phyloP scores from a whole-genome alignment of 23 tunicate genomes.

The Halocynthia roretzi region DNA sequence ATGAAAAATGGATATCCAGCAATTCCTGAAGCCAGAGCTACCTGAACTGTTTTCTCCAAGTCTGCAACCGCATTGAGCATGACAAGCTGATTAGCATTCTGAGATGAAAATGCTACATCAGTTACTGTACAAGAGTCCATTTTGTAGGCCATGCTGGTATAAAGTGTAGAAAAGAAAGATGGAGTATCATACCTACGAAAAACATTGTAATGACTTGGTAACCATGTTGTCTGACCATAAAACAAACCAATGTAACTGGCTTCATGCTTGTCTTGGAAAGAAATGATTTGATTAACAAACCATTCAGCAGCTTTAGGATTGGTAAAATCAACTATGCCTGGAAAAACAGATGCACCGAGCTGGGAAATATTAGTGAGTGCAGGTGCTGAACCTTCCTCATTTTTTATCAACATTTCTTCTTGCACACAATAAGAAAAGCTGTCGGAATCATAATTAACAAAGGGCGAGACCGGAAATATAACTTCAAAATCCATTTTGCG shows the following conservation, averaged over 20 bases:
- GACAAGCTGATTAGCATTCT: constrained; percentile 38
- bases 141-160: constrained; percentile 23
- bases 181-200: constrained; percentile 30
- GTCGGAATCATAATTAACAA: constrained; percentile 45
- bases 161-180: constrained; percentile 50
- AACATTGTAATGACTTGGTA: constrained; percentile 32
- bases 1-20: constrained; percentile 67
- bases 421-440: constrained; percentile 30
- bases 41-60: constrained; percentile 31
- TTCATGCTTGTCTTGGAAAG: neutral
- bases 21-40: constrained; percentile 47
- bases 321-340: constrained; percentile 53
- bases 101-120: constrained; percentile 72
- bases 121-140: constrained; percentile 32
- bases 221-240: constrained; percentile 62
- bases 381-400: constrained; percentile 20
- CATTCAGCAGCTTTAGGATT: constrained; percentile 25
- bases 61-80: constrained; percentile 29
- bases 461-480: constrained; percentile 47
- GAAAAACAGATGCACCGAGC: constrained; percentile 5
- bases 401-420: constrained; percentile 12
- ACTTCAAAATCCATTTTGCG: constrained; percentile 17
- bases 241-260: constrained; percentile 29
- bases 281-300: constrained; percentile 12
- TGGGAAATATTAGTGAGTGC: constrained; percentile 17